phyloP scores from a whole-genome alignment of 2,797 vertebrate species.

The Hafferia zeledoni region DNA sequence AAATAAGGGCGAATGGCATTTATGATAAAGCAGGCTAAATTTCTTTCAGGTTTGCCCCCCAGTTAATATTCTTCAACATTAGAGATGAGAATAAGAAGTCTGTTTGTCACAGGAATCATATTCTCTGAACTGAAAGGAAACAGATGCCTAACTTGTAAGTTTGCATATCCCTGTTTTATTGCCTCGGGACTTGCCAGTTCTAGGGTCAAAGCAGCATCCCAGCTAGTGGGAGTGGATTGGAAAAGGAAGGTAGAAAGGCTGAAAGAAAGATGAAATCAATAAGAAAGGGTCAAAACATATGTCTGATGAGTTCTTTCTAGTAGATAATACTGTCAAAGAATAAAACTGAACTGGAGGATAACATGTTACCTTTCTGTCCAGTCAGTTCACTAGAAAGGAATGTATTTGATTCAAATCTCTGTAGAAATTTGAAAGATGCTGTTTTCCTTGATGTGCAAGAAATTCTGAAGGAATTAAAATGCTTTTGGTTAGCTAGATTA shows the following conservation, averaged over 20 bases:
- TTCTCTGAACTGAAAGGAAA: slow-evolving; percentile 17
- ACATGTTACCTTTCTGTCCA: background rate
- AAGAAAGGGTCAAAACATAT: background rate
- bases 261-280: background rate
- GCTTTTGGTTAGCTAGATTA: background rate
- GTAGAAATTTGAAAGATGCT: background rate
- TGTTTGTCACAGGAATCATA: background rate
- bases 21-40: slow-evolving; percentile 27
- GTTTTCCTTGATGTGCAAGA: background rate
- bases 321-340: background rate
- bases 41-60: slow-evolving; percentile 5
- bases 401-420: background rate
- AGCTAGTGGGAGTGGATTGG: background rate
- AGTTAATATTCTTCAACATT: slow-evolving; percentile 7
- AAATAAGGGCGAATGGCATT: slow-evolving; percentile 39
- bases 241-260: background rate
- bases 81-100: slow-evolving; percentile 2
- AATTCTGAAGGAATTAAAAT: background rate
- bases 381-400: background rate
- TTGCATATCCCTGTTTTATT: background rate
- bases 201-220: slow-evolving; percentile 4
- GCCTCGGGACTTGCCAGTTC: background rate
- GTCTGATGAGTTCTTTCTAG: background rate
- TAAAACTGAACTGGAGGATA: slow-evolving; percentile 22
- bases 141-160: background rate